phyloP scores from a whole-genome alignment of 37 sponge, comb jelly and placozoan species.

The Corticium candelabrum region DNA sequence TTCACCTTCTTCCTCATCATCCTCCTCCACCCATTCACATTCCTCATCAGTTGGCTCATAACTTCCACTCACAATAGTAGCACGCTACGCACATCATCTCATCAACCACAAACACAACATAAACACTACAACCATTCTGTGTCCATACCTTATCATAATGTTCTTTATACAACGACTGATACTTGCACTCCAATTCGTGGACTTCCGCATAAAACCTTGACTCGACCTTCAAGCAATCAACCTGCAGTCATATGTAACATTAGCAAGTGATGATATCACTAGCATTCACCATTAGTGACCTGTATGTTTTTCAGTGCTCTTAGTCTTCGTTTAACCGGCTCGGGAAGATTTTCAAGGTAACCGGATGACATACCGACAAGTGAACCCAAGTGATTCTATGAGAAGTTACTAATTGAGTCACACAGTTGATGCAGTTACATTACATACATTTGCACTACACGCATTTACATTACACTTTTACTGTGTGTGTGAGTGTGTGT shows the following conservation, averaged over 20 bases:
- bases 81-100: constrained; percentile 19
- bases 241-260: constrained; percentile 34
- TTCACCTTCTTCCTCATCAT: constrained; percentile 15
- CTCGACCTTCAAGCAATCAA: constrained; percentile 65
- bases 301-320: constrained; percentile 72
- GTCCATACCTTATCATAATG: neutral
- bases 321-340: constrained; percentile 32
- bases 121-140: no score
- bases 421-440: no score
- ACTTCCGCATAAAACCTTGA: constrained; percentile 76
- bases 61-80: constrained; percentile 61
- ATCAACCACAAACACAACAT: no score
- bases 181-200: constrained; percentile 59
- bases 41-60: constrained; percentile 88
- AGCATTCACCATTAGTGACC: constrained; percentile 46
- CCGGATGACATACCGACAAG: constrained; percentile 33
- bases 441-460: no score
- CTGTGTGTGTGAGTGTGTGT: no score
- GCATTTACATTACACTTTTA: no score
- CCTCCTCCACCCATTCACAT: constrained; percentile 51
- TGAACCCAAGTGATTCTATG: constrained; percentile 14
- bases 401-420: no score
- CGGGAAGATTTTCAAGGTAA: constrained; percentile 47
- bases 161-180: constrained; percentile 5
- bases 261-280: constrained; percentile 12